Evolutionary conservation across 2,797 vertebrate species (phyloP).

Genomic region (Melanotaenia pygmaea): DNA sequence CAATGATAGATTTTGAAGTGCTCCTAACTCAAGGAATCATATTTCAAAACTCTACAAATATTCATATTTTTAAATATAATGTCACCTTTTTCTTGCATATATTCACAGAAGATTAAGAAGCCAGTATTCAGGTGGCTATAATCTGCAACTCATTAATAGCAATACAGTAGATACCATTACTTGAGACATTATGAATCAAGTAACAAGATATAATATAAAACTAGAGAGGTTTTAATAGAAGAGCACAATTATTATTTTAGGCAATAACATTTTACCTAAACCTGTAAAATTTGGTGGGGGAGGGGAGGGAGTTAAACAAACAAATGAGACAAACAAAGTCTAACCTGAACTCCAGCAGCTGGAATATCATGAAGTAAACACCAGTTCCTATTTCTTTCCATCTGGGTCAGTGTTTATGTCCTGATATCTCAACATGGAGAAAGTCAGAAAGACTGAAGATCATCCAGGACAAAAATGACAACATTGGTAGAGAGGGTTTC

Average conservation of each 20-base stretch:
- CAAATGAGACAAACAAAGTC: background rate
- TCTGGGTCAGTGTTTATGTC: background rate
- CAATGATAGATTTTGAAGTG: no score
- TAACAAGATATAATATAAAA: background rate
- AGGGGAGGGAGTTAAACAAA: no score
- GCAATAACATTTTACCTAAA: background rate
- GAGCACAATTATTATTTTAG: background rate
- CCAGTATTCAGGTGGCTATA: background rate
- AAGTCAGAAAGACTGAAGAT: background rate
- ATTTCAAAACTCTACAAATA: no score
- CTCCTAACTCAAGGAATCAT: no score
- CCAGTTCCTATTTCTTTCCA: background rate
- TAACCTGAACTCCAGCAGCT: conserved; percentile 13
- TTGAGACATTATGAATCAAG: background rate
- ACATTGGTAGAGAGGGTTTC: background rate
- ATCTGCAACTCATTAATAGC: background rate
- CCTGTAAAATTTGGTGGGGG: background rate
- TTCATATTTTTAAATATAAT: no score
- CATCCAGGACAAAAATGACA: background rate
- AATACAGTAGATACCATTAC: background rate
- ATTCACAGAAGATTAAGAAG: background rate
- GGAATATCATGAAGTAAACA: background rate
- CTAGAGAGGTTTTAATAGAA: background rate
- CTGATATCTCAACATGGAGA: conserved; percentile 1
- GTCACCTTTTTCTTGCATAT: background rate